A percentile compares a stretch with the other conserved stretches of the same genome.
These are phyloP conservation scores for Caenorhabditis sp. DNA, from an alignment of 2,888 invertebrate species.

Conservation along the genomic window DNA sequence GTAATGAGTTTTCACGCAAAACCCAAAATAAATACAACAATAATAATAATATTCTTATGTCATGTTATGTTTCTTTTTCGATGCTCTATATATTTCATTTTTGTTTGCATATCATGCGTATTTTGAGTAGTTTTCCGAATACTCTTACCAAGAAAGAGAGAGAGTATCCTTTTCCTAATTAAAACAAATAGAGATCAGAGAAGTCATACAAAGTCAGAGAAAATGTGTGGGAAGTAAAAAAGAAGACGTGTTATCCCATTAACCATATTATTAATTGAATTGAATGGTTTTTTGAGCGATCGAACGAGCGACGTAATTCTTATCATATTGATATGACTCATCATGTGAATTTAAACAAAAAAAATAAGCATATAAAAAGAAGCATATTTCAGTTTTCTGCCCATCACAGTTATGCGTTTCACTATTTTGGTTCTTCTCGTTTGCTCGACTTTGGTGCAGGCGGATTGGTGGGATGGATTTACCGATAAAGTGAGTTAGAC, in stretches of 20 bases:
- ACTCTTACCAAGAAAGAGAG: neutral
- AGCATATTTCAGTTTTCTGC: neutral
- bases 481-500: slow-evolving; percentile 34
- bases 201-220: neutral
- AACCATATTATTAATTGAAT: neutral
- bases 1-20: no score
- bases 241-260: neutral
- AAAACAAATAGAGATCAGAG: neutral
- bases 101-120: neutral
- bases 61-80: no score
- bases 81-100: neutral
- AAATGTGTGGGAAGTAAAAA: neutral
- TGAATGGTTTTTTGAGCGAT: neutral
- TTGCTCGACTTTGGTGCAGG: slow-evolving; percentile 5
- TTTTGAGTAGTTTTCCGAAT: neutral
- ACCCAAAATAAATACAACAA: no score
- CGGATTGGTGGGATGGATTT: slow-evolving; percentile 60
- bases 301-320: no score
- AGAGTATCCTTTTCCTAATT: no score
- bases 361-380: neutral
- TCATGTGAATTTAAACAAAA: neutral
- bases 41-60: no score
- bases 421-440: neutral
- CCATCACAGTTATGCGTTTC: neutral
- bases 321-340: neutral